phyloP scores from a whole-genome alignment of 2,113 vertebrate species.

The Ariopsis seemanni region DNA sequence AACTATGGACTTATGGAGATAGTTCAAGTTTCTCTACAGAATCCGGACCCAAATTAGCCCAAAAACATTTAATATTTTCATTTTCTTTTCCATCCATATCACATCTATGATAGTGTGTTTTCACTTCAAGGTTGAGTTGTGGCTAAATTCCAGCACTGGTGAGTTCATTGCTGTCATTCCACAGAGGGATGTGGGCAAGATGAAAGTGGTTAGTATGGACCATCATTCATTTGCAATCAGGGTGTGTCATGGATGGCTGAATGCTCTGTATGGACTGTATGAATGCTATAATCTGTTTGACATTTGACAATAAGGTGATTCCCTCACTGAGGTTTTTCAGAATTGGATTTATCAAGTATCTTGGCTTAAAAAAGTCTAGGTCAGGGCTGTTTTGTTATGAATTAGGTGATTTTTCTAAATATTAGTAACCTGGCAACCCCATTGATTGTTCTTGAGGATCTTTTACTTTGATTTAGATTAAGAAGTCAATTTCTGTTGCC shows the following conservation, averaged over 20 bases:
- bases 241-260: neutral
- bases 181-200: neutral
- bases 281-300: neutral
- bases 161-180: neutral
- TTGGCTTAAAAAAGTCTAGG: neutral
- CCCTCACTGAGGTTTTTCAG: neutral
- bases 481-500: neutral
- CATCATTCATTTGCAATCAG: neutral
- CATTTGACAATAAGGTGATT: neutral
- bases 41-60: neutral
- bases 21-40: neutral
- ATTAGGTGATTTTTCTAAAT: neutral
- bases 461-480: neutral
- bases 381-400: neutral
- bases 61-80: too few species aligned
- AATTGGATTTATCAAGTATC: neutral
- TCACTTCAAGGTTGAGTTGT: neutral
- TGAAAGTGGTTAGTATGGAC: neutral
- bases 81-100: neutral
- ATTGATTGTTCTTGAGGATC: neutral
- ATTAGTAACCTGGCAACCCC: neutral
- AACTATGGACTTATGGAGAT: neutral
- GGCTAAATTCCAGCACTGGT: too few species aligned
- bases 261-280: neutral
- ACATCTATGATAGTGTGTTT: neutral